phyloP scores from a whole-genome alignment of 2,888 invertebrate species.

The Lepidocyrtinus sp. region DNA sequence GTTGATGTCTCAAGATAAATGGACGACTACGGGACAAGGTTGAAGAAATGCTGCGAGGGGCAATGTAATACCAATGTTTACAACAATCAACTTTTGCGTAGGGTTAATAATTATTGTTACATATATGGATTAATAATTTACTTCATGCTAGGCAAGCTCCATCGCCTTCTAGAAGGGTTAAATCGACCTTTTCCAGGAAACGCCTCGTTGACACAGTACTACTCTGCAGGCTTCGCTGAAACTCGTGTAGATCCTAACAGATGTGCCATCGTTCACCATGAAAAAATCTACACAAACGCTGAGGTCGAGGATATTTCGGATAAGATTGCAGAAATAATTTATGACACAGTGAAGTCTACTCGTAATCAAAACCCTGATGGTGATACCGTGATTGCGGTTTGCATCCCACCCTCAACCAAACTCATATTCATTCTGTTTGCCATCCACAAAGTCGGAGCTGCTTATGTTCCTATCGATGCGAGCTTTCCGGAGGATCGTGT shows the following conservation, averaged over 20 bases:
- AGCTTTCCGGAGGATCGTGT: constrained; percentile 81
- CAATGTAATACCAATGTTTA: too few relatives aligned
- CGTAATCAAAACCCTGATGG: constrained; percentile 77
- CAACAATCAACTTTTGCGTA: too few relatives aligned
- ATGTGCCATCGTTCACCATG: constrained; percentile 52
- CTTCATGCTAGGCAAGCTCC: constrained; percentile 48
- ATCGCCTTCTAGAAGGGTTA: constrained; percentile 39
- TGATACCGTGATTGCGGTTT: constrained; percentile 83
- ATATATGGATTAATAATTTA: too few relatives aligned
- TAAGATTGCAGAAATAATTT: constrained; percentile 36
- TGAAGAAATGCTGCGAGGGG: constrained; percentile 48
- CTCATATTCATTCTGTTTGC: constrained; percentile 81
- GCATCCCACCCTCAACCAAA: constrained; percentile 83
- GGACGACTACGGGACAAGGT: constrained; percentile 32
- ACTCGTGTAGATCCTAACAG: constrained; percentile 32
- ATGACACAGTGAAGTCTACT: constrained; percentile 23
- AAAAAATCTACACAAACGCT: constrained; percentile 28
- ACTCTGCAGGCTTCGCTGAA: constrained; percentile 34
- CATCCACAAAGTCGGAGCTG: constrained; percentile 86
- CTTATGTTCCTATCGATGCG: constrained; percentile 87
- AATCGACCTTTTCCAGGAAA: constrained; percentile 52
- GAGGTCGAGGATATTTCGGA: constrained; percentile 45
- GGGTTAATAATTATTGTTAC: too few relatives aligned
- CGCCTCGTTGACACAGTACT: constrained; percentile 48
- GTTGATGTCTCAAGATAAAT: too few relatives aligned